Conservation (phyloP, 2,113 vertebrate genomes). For the Eptesicus fuscus region DNA sequence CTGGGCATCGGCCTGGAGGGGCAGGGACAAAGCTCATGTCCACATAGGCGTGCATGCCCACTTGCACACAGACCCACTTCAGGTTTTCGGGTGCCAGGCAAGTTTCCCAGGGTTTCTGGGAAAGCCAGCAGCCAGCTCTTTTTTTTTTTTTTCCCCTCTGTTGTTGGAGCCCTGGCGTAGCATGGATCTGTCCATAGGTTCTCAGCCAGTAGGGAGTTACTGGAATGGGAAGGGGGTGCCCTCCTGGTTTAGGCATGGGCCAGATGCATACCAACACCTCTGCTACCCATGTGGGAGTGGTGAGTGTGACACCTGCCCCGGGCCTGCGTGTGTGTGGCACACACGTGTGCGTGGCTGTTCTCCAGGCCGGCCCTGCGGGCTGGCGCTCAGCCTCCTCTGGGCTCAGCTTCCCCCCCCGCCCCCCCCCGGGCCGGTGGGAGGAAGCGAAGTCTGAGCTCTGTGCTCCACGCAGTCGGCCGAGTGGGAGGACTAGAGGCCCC, state of each 20-base stretch:
- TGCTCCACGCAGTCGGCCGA: background rate
- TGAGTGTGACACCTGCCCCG: background rate
- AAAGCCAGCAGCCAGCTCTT: background rate
- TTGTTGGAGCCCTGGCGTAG: background rate
- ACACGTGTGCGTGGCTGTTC: background rate
- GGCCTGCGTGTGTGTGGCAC: too few relatives aligned
- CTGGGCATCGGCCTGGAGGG: background rate
- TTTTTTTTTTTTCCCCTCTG: background rate
- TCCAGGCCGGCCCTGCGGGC: background rate
- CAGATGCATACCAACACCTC: background rate
- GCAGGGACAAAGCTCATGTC: background rate
- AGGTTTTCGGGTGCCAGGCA: background rate
- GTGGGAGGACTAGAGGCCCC: background rate
- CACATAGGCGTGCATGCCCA: background rate
- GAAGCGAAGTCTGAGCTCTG: background rate
- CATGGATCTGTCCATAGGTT: background rate
- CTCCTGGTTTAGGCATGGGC: background rate
- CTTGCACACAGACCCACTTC: background rate
- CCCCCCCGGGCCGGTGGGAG: background rate
- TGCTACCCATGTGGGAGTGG: background rate
- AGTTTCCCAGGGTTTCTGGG: constrained; percentile 9
- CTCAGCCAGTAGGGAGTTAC: background rate
- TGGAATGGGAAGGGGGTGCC: background rate
- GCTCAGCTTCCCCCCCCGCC: background rate
- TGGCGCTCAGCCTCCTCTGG: background rate